Base-by-base conservation (phyloP, 2,113 vertebrate genomes). In the Apodemus sylvaticus region DNA sequence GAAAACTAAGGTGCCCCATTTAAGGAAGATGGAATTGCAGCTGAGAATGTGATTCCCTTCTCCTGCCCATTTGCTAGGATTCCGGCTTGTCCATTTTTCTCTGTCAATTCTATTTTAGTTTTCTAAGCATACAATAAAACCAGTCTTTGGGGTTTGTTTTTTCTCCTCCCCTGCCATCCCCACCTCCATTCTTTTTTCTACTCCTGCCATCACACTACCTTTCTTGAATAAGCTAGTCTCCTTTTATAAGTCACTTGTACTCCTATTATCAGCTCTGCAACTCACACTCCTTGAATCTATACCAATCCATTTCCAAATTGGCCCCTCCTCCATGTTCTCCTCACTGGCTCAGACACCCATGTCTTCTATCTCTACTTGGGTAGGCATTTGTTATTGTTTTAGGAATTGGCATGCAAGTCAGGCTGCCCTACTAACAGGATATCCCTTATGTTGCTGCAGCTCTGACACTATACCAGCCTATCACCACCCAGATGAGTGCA, bases 141-240 rank as follows among this genome's bases (percentile, higher is more conserved):
- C 5, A 68, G 36, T 79, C 53, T 73, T 45, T 92, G 20, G 6
- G 1, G 45, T 17, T 53, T 48, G 48, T 22, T 39, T 71, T 39
- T 87, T 36, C 36, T 39, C 26, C 36, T 74, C 78, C 55, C 53
- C n/a, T 71, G 64, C 17, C 76, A 64, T 26, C 13, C 29, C 26
- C 73, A 95, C 14, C 22, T 53, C 62, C 14, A 55, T 36, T 16
- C 74, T n/a, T 60, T 93, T 90, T 68, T 77, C 71, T 73, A 87
- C 64, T 58, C 55, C 71, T 76, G 58, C n/a, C 3, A 93, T 17
- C 82, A 79, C 4, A 26, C 29, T 53, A 90, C 22, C 60, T 93
- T 92, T 92, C 90, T 86, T 74, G 79, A 96, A 86, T 62, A 86
- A 70, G 26, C n/a, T 55, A 66, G 13, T 83, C 60, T 73, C 81